Evolutionary conservation across 2,888 invertebrate genomes (phyloP).

Genomic region (Drosophila nr. perissopoda): DNA sequence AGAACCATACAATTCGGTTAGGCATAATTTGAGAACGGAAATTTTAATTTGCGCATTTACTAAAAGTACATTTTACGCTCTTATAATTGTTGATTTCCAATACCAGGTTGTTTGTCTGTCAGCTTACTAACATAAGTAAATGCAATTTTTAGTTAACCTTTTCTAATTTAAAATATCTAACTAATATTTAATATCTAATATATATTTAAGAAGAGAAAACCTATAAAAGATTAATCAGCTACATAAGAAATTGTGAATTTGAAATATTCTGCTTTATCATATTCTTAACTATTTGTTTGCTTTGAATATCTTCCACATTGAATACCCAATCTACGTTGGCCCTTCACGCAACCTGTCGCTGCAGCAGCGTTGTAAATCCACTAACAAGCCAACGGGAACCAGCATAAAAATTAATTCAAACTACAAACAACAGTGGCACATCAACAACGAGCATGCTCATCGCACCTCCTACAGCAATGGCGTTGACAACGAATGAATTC

Average conservation of each 20-base stretch:
- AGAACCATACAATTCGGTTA: background rate
- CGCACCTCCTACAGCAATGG: background rate
- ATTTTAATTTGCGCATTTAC: background rate
- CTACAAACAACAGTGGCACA: constrained; percentile 50
- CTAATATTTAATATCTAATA: background rate
- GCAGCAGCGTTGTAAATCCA: constrained; percentile 23
- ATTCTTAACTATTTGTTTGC: background rate
- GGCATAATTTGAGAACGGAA: background rate
- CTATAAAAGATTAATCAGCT: background rate
- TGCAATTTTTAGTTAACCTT: background rate
- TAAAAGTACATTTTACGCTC: background rate
- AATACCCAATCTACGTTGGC: constrained; percentile 1
- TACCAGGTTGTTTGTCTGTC: background rate
- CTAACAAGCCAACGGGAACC: constrained; percentile 44
- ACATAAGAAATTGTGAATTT: background rate
- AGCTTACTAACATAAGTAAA: background rate
- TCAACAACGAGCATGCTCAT: constrained; percentile 13
- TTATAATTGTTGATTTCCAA: background rate
- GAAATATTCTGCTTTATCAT: background rate
- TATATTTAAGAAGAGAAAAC: no score
- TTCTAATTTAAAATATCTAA: background rate
- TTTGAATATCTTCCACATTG: background rate
- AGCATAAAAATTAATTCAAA: constrained; percentile 58
- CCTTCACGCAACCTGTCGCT: constrained; percentile 11
- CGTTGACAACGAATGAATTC: constrained; percentile 60